Conservation (phyloP, 2,888 invertebrate species). For the Nebria salina region DNA sequence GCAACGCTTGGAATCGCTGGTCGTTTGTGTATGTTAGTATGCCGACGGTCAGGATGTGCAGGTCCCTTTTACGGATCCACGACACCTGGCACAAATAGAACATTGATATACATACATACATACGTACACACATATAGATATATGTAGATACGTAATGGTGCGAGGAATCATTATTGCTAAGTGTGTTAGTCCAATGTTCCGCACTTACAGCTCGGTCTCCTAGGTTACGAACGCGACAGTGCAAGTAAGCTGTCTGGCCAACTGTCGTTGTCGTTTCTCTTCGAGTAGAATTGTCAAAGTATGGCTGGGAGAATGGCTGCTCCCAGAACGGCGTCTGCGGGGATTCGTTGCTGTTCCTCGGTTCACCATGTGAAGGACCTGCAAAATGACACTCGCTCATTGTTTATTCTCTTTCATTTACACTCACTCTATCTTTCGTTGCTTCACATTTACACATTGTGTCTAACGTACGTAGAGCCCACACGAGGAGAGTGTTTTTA, state of each 20-base stretch:
- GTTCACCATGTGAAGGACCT: constrained; percentile 39
- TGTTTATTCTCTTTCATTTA: not conserved
- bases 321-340: constrained; percentile 58
- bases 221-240: constrained; percentile 86
- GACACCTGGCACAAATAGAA: constrained; percentile 70
- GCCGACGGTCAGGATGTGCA: constrained; percentile 79
- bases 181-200: not conserved
- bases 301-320: constrained; percentile 85
- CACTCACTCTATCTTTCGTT: not conserved
- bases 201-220: constrained; percentile 87
- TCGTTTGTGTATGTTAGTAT: constrained; percentile 79
- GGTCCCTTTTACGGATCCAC: constrained; percentile 85
- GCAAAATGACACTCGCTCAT: constrained; percentile 18
- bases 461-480: too few species aligned
- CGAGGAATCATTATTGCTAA: not conserved
- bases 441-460: not conserved
- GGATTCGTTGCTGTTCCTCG: constrained; percentile 42
- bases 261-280: constrained; percentile 87
- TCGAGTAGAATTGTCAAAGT: constrained; percentile 88
- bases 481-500: not conserved
- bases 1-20: constrained; percentile 76
- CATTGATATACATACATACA: not conserved
- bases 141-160: not conserved
- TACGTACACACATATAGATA: not conserved
- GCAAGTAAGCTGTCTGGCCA: constrained; percentile 85